phyloP scores from a whole-genome alignment of 2,888 invertebrate species.

The Synanthedon formicaeformis region DNA sequence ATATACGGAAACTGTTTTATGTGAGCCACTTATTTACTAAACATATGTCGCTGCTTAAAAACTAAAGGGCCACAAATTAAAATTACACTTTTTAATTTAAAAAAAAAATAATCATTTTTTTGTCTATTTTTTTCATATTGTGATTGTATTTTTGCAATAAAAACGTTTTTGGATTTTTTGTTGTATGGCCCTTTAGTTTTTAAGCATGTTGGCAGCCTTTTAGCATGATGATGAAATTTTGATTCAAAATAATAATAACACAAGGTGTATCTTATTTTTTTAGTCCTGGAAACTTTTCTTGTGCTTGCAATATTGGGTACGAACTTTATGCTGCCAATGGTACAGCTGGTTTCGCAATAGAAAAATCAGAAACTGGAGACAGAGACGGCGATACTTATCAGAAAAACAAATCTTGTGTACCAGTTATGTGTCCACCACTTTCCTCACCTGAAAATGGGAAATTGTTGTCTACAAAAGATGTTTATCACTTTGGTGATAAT shows the following conservation, averaged over 20 bases:
- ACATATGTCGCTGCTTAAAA: no score
- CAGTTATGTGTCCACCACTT: slow-evolving; percentile 87
- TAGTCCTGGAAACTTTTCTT: slow-evolving; percentile 87
- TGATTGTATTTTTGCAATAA: no score
- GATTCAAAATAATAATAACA: background rate
- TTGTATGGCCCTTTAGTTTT: no score
- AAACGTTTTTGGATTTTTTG: no score
- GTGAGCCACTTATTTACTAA: no score
- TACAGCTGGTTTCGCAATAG: slow-evolving; percentile 87
- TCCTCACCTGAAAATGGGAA: slow-evolving; percentile 87
- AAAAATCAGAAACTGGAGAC: slow-evolving; percentile 85
- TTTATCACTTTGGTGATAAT: slow-evolving; percentile 90
- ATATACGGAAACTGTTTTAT: background rate
- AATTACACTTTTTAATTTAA: no score
- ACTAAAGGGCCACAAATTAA: no score
- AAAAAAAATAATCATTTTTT: no score
- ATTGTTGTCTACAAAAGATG: slow-evolving; percentile 81
- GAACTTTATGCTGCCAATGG: slow-evolving; percentile 90
- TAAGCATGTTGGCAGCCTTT: background rate
- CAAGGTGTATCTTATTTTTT: slow-evolving; percentile 3
- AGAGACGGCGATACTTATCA: slow-evolving; percentile 90
- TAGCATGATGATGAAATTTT: background rate
- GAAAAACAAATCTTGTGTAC: slow-evolving; percentile 94
- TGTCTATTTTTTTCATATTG: no score
- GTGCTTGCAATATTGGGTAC: slow-evolving; percentile 91